Conservation (phyloP, 2,888 invertebrate species). For the Drosophila mayaguana region DNA sequence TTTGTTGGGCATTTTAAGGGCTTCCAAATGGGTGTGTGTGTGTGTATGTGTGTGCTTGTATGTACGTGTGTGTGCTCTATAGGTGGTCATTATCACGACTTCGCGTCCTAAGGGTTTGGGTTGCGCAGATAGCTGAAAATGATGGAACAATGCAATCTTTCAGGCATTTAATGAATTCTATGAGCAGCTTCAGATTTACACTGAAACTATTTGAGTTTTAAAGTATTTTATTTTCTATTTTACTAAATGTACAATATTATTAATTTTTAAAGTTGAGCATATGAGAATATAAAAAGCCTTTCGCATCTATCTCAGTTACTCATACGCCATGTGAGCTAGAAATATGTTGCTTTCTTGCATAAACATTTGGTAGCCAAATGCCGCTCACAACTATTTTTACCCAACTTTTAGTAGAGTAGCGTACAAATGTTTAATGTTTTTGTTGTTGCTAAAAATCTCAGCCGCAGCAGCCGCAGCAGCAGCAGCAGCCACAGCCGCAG, state of each 20-base stretch:
- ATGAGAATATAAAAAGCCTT: too few relatives aligned
- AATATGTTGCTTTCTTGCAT: background rate
- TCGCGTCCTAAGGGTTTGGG: constrained; percentile 49
- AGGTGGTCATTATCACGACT: constrained; percentile 81
- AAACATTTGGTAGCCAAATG: background rate
- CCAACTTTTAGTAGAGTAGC: constrained; percentile 25
- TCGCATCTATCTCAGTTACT: background rate
- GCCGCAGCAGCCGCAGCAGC: constrained; percentile 30
- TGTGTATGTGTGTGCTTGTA: constrained; percentile 37
- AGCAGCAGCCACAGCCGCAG: constrained; percentile 9
- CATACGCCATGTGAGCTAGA: constrained; percentile 7
- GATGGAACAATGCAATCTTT: constrained; percentile 50
- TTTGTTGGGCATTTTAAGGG: constrained; percentile 55
- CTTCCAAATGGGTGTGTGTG: constrained; percentile 7
- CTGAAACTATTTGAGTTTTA: background rate
- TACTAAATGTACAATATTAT: too few relatives aligned
- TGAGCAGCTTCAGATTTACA: constrained; percentile 16
- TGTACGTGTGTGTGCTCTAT: constrained; percentile 77
- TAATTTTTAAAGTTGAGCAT: background rate
- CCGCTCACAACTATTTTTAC: background rate
- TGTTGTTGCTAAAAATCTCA: constrained; percentile 46
- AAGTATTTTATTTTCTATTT: background rate
- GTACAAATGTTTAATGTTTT: constrained; percentile 21
- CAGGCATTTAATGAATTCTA: constrained; percentile 1
- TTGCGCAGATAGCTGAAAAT: constrained; percentile 37